Base-by-base conservation (phyloP, 2,113 vertebrate genomes). In the Phyllostomus hastatus region DNA sequence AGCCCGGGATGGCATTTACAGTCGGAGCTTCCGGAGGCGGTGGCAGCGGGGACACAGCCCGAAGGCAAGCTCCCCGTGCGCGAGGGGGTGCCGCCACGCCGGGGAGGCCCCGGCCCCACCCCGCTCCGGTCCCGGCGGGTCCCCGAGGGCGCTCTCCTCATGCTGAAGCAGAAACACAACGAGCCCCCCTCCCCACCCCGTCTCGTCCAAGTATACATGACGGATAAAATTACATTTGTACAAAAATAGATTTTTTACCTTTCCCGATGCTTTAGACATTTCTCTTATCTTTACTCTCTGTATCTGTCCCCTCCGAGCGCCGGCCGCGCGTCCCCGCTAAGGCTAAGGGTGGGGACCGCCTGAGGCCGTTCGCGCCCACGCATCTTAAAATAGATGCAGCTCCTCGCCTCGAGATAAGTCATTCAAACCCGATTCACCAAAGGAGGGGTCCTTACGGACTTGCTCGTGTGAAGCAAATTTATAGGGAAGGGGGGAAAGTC, bases 161-260 rank as follows among this genome's bases (percentile, higher is more conserved):
- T 92, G 80, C 94, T 94, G 97, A 96, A 97, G 96, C 92, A 86
- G 97, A 97, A 98, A 98, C 94, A 96, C 91, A 98, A 96, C 97
- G 94, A 96, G 96, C 88, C 61, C 88, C 92, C 97, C 96, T 97
- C 96, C 96, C 98, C 93, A 87, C 67, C 85, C 90, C 88, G 59
- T 70, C 93, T 87, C 95, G 94, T 97, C 98, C 98, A 97, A 96
- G 98, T 93, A 97, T 97, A 98, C 38, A 69, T 70, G 98, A 98
- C 98, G 98, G 98, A 98, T 98, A 99, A 98, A 99, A 98, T 98
- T 99, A 98, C 98, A 98, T 98, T 98, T 98, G 98, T 99, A 99
- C 98, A 99, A 99, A 99, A 99, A 99, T 99, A 99, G 98, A 99
- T 98, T 94, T 96, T 94, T 97, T 98, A 98, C 98, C 98, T 98